A percentile compares a stretch with the other conserved stretches of the same genome.
phyloP scores from a whole-genome alignment of 2,113 vertebrate genomes.

The Cyprinus carpio region DNA sequence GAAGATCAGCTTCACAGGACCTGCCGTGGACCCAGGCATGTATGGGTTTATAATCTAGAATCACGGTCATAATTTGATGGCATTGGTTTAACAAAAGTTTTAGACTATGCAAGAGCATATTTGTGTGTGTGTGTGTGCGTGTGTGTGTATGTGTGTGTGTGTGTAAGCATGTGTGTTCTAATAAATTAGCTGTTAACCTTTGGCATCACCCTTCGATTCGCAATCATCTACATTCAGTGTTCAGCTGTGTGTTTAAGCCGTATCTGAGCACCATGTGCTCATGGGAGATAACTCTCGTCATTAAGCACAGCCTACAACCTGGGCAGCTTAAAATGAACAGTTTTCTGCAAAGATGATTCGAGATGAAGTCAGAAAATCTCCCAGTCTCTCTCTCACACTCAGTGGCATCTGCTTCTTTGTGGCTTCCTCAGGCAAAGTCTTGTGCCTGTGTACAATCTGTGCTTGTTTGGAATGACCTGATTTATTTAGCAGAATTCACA shows the following conservation, averaged over 20 bases:
- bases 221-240: constrained; percentile 37
- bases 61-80: neutral
- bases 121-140: neutral
- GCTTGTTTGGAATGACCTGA: constrained; percentile 41
- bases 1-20: neutral
- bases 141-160: neutral
- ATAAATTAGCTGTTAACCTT: constrained; percentile 26
- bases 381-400: constrained; percentile 29
- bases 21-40: neutral
- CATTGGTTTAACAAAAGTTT: neutral
- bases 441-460: constrained; percentile 23
- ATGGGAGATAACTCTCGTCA: constrained; percentile 36
- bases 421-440: constrained; percentile 37
- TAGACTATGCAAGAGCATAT: neutral
- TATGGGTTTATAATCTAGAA: neutral
- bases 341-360: constrained; percentile 39
- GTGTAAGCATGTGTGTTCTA: neutral
- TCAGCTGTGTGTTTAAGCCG: constrained; percentile 31
- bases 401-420: constrained; percentile 36
- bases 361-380: constrained; percentile 31
- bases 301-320: constrained; percentile 40
- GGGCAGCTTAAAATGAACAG: constrained; percentile 20
- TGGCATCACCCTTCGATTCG: constrained; percentile 26
- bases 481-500: constrained; percentile 30
- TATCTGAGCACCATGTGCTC: constrained; percentile 27